Evolutionary conservation across 2,113 vertebrate genomes (phyloP), one percentile per base, ranked within the genome.

Genomic region (Limanda limanda): DNA sequence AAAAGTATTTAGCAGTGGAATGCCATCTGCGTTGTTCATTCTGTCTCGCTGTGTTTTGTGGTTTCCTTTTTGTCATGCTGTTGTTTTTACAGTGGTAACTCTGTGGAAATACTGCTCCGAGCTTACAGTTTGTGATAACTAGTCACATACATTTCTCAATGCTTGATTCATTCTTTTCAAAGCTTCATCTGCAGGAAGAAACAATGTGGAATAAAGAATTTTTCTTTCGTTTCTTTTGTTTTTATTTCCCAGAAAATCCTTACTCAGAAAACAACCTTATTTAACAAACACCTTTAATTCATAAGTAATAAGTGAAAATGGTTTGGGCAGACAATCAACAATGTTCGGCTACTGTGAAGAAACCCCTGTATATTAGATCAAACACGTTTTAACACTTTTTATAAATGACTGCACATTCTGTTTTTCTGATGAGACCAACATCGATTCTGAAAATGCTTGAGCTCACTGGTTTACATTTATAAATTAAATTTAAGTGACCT

Each of bases 41-140:
- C 75, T 75, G 68, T 86, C 82, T 89, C 63, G 62, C 66, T 85
- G 83, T 86, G 85, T 83, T 88, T 84, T 88, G 89, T 79, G 89
- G 90, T 86, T 82, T 83, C 67, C 77, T 76, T n/a, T 79, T 83
- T 81, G 79, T 74, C 79, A 54, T 78, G 67, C 66, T 89, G 76
- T 87, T 88, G 87, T 90, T 89, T 81, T 85, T 86, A 83, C 81
- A 78, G 89, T 58, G 86, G 84, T 86, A 79, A 82, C 66, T 78
- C 58, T 82, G 72, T 85, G 78, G 85, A 85, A 90, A 85, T 82
- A 75, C 74, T 68, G 78, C 61, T 76, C 69, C 86, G 89, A 85
- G 79, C 76, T 76, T 63, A 81, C 25, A 74, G 59, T 82, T 84
- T 66, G 74, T 87, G 64, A 86, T 68, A 82, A 81, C 66, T 64